Evolutionary conservation across 2,888 invertebrate genomes (phyloP).

Genomic region (Agrotis puta): DNA sequence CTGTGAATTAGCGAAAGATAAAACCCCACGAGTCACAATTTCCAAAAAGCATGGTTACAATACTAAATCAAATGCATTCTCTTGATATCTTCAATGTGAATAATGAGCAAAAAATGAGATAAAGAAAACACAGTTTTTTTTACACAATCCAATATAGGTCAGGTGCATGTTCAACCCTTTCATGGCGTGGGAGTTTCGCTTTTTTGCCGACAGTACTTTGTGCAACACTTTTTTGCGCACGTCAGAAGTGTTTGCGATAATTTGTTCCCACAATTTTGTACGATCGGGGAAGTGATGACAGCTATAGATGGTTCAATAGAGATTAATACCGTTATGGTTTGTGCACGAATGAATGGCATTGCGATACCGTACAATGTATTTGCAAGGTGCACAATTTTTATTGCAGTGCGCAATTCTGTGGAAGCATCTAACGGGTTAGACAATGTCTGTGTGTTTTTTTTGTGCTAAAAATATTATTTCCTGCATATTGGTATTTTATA

Average conservation of each 20-base stretch:
- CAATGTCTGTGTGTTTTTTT: conserved; percentile 3
- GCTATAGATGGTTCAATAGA: conserved; percentile 81
- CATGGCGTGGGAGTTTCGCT: conserved; percentile 86
- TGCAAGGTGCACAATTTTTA: conserved; percentile 62
- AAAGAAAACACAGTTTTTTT: conserved; percentile 83
- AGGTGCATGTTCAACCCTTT: conserved; percentile 90
- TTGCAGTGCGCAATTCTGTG: conserved; percentile 39
- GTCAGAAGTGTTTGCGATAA: conserved; percentile 89
- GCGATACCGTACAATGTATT: conserved; percentile 64
- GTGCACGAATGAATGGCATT: conserved; percentile 57
- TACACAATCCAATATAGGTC: conserved; percentile 88
- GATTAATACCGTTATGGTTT: conserved; percentile 79
- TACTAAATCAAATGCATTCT: conserved; percentile 76
- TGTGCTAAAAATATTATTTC: background rate
- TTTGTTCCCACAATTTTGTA: conserved; percentile 89
- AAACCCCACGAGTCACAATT: background rate
- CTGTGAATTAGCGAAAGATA: background rate
- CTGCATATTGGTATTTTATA: too few species aligned
- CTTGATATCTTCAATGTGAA: conserved; percentile 79
- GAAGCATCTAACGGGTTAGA: conserved; percentile 57
- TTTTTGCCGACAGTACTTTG: conserved; percentile 82
- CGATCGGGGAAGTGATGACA: conserved; percentile 88
- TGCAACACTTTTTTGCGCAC: conserved; percentile 84
- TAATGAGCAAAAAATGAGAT: conserved; percentile 85
- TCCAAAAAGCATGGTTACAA: conserved; percentile 69